These are phyloP conservation scores for Hyposmocoma kahamanoa DNA, from an alignment of 1,140 invertebrate species.

Conservation along the genomic window DNA sequence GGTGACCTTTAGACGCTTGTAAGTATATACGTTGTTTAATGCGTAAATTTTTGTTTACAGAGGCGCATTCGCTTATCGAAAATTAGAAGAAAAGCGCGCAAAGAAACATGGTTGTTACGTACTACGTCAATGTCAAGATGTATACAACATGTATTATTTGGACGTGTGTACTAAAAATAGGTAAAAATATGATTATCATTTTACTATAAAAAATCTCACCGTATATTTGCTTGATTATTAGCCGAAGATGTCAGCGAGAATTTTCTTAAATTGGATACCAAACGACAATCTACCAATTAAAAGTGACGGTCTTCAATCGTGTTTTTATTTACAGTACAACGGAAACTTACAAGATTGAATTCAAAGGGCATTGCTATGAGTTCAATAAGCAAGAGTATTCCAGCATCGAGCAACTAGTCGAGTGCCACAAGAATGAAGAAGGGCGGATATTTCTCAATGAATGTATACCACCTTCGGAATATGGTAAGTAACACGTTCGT, in stretches of 20 bases:
- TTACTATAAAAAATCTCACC: too few species aligned
- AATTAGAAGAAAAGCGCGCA: slow-evolving; percentile 84
- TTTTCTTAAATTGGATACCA: too few species aligned
- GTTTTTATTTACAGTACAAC: slow-evolving; percentile 72
- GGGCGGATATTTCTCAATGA: slow-evolving; percentile 77
- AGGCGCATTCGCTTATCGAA: slow-evolving; percentile 86
- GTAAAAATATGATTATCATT: too few species aligned
- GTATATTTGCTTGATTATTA: too few species aligned
- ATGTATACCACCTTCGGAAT: slow-evolving; percentile 89
- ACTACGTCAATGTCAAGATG: slow-evolving; percentile 84
- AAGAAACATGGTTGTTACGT: slow-evolving; percentile 86
- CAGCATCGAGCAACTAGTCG: slow-evolving; percentile 77
- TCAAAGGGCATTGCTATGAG: slow-evolving; percentile 53
- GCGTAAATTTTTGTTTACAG: slow-evolving; percentile 76
- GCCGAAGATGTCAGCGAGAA: too few species aligned
- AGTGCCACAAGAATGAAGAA: slow-evolving; percentile 75
- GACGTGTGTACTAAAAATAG: slow-evolving; percentile 85
- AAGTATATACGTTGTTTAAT: too few species aligned
- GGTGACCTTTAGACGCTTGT: slow-evolving; percentile 12
- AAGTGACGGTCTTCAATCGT: too few species aligned
- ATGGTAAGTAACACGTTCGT: slow-evolving; percentile 75
- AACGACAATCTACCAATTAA: too few species aligned
- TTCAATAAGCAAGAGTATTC: slow-evolving; percentile 72
- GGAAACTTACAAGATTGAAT: slow-evolving; percentile 81
- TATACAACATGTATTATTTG: slow-evolving; percentile 85